Evolutionary conservation across 2,113 vertebrate species (phyloP), one percentile per base, ranked within the genome.

Genomic region (Rhinolophus ferrumequinum): DNA sequence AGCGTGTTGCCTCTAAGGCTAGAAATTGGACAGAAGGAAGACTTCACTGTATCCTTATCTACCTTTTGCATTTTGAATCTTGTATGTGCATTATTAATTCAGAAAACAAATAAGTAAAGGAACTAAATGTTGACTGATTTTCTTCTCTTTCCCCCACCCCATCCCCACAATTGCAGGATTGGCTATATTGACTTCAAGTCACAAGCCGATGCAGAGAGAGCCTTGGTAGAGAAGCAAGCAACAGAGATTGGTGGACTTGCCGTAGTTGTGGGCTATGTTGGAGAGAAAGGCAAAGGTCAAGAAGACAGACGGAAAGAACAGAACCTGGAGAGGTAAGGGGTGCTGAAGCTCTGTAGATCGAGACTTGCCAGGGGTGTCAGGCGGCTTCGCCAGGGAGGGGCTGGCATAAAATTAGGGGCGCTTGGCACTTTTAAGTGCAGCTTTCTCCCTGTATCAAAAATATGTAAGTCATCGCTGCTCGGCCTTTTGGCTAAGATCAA

Each of bases 121-220:
- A 12, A 50, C 47, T 50, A 13, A 50, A 12, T 50, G 47, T 22
- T 52, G 19, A 62, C 73, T 38, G 8, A 19, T 95, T 79, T n/a
- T 33, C 33, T 73, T 86, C 19, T 54, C 19, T 54, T 2, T 82
- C 10, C 5, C 38, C 26, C 9, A 35, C 50, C 18, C 14, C 3
- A 41, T 33, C 18, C 41, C n/a, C 72, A 72, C 41, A 79, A 5
- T 50, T 95, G 81, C 98, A 99, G 99, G 82, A 99, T 99, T 97
- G 99, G 99, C 12, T 99, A 99, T 79, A 44, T 99, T 1, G 99
- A 99, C 95, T 99, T 99, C 91, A 99, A 99, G 98, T 98, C 98
- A 0, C 99, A 99, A 97, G 98, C 98, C 1, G 98, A 99, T 0
- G 99, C 99, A 12, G 98, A 99, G 94, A 99, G 99, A 97, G 98